These are phyloP conservation scores for Papilio dardanus DNA, from an alignment of 1,140 invertebrate species.

Conservation along the genomic window DNA sequence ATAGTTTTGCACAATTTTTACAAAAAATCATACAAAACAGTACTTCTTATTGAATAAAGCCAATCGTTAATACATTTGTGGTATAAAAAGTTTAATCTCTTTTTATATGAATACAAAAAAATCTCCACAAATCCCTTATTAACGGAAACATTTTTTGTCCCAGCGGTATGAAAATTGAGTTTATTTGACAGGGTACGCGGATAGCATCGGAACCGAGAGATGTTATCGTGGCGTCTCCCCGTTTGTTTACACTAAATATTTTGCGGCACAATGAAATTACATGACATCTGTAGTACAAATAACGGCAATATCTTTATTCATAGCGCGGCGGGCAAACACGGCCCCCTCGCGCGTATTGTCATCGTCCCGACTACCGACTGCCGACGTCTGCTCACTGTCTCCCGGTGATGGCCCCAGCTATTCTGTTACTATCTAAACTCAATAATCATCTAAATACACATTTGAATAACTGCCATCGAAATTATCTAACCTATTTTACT, in stretches of 20 bases:
- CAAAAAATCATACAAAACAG: conserved; percentile 30
- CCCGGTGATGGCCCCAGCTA: conserved; percentile 33
- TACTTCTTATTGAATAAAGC: conserved; percentile 15
- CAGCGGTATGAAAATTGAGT: conserved; percentile 62
- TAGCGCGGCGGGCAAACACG: conserved; percentile 70
- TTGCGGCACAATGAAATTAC: conserved; percentile 80
- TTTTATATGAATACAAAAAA: conserved; percentile 67
- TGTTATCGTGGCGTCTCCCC: conserved; percentile 74
- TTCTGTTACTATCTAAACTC: conserved; percentile 12
- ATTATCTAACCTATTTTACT: not conserved
- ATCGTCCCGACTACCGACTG: conserved; percentile 46
- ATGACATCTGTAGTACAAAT: conserved; percentile 82
- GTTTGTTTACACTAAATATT: conserved; percentile 81
- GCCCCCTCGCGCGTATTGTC: conserved; percentile 72
- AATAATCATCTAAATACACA: conserved; percentile 21
- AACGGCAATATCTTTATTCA: conserved; percentile 82
- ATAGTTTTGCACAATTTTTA: not conserved
- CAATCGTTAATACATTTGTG: conserved; percentile 47
- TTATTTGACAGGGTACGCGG: conserved; percentile 58
- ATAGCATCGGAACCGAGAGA: conserved; percentile 65
- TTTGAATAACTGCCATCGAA: not conserved
- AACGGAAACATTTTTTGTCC: conserved; percentile 61
- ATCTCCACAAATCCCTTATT: conserved; percentile 68
- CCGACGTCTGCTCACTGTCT: conserved; percentile 72
- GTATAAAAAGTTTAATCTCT: conserved; percentile 65